Conservation (phyloP, 2,797 vertebrate genomes). For the Babyrousa celebensis region DNA sequence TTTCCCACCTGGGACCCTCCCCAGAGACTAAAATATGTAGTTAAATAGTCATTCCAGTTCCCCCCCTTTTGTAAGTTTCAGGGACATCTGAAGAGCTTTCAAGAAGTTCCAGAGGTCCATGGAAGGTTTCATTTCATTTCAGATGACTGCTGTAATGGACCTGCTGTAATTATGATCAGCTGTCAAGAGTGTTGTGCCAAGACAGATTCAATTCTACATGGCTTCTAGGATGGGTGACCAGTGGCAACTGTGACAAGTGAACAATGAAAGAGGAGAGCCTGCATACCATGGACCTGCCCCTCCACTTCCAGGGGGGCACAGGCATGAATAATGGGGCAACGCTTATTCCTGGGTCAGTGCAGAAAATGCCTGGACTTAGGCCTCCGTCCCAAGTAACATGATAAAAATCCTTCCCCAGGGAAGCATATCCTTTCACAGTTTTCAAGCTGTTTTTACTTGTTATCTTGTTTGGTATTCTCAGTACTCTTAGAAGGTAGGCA, state of each 20-base stretch:
- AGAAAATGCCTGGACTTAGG: not conserved
- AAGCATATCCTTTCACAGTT: not conserved
- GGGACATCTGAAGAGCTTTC: no score
- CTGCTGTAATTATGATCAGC: not conserved
- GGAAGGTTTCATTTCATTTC: not conserved
- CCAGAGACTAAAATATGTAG: not conserved
- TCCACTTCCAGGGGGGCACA: not conserved
- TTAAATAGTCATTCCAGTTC: not conserved
- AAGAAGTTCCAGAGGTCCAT: not conserved
- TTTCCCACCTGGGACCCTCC: not conserved
- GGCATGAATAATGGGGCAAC: no score
- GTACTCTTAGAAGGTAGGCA: not conserved
- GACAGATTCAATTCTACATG: not conserved
- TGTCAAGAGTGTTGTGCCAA: not conserved
- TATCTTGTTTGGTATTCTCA: not conserved
- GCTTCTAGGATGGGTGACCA: not conserved
- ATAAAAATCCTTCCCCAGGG: not conserved
- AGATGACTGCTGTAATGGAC: not conserved
- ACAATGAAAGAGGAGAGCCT: accelerated
- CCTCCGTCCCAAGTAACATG: not conserved
- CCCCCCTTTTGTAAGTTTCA: not conserved
- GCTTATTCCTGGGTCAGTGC: not conserved
- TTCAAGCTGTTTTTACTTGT: not conserved
- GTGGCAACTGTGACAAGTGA: no score
- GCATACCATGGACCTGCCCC: not conserved